Conservation (phyloP, 2,888 invertebrate genomes). For the Lasioglossum calceatum region DNA sequence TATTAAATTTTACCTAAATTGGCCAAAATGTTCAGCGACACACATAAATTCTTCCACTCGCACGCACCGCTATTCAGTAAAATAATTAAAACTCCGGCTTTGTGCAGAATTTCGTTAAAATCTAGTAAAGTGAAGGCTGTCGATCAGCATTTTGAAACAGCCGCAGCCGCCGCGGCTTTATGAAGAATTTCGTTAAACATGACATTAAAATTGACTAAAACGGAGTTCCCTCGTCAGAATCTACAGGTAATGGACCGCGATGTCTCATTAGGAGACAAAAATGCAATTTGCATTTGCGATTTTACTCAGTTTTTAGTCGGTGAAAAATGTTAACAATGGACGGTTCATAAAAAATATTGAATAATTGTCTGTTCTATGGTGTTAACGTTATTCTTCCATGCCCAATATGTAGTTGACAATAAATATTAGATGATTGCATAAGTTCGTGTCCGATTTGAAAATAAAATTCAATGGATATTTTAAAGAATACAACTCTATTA, state of each 20-base stretch:
- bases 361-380: too few relatives aligned
- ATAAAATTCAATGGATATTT: too few relatives aligned
- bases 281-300: not conserved
- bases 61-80: not conserved
- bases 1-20: not conserved
- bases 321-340: not conserved
- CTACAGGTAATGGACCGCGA: not conserved
- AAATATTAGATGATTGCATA: too few relatives aligned
- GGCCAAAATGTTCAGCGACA: not conserved
- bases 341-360: too few relatives aligned
- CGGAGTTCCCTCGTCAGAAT: not conserved
- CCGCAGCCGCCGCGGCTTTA: not conserved
- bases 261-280: not conserved
- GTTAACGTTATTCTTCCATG: too few relatives aligned
- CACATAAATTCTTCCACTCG: not conserved
- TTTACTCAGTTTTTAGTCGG: not conserved
- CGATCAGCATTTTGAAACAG: not conserved
- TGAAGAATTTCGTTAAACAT: not conserved
- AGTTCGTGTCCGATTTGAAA: too few relatives aligned
- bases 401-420: too few relatives aligned
- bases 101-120: not conserved
- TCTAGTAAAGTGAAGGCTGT: not conserved
- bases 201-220: not conserved
- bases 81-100: not conserved
- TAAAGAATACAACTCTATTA: too few relatives aligned